Evolutionary conservation across 64 coral and sea anemone species (phyloP).

Genomic region (Stichodactyla helianthus): DNA sequence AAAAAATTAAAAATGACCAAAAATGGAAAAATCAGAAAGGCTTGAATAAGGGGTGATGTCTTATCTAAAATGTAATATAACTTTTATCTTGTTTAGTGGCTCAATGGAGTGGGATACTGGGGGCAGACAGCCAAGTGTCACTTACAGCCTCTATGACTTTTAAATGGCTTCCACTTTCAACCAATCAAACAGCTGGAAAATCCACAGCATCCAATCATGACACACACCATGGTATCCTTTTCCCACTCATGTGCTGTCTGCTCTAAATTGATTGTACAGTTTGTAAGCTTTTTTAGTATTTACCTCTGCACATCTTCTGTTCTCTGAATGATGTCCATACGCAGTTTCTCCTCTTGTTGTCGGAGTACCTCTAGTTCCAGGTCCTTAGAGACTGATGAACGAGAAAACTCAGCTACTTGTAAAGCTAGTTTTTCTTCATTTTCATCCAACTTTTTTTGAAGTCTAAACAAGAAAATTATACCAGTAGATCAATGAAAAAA

Average conservation of each 20-base stretch:
- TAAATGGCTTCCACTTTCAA: neutral
- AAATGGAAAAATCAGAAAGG: too few species aligned
- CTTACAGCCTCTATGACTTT: too few species aligned
- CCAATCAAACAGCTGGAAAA: too few species aligned
- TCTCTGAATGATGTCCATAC: conserved; percentile 62
- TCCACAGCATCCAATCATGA: too few species aligned
- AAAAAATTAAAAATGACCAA: neutral
- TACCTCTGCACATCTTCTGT: conserved; percentile 79
- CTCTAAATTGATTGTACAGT: neutral
- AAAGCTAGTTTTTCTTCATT: conserved; percentile 55
- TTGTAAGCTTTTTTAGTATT: neutral
- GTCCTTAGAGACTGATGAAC: conserved; percentile 68
- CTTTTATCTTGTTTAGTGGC: too few species aligned
- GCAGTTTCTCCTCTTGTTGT: conserved; percentile 90
- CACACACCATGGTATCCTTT: too few species aligned
- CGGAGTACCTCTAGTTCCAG: conserved; percentile 76
- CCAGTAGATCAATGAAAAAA: neutral
- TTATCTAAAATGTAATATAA: too few species aligned
- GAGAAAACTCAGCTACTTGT: conserved; percentile 49
- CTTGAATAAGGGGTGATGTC: too few species aligned
- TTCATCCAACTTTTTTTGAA: conserved; percentile 50
- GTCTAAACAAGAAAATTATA: conserved; percentile 13
- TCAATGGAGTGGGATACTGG: too few species aligned
- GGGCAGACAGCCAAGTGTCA: too few species aligned
- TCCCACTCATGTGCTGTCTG: too few species aligned